Base-by-base conservation (phyloP, 1,140 invertebrate genomes). In the Drosophila athabasca region DNA sequence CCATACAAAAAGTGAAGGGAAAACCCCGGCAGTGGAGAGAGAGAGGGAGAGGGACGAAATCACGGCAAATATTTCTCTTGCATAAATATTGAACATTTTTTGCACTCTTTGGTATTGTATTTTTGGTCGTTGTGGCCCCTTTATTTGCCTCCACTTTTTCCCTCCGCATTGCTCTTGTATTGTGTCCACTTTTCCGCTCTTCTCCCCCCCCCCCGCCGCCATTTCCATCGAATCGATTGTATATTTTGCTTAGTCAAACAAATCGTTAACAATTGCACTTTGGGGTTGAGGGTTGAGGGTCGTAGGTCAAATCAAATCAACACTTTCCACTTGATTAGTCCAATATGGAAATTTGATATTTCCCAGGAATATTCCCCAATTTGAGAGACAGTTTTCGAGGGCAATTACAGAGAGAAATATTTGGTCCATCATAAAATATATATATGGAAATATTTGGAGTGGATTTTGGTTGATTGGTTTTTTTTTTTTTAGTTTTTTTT, bases 181-280 rank as follows among this genome's bases (percentile, higher is more conserved):
- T 35, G 0, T 35, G 31, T 35, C 31, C 31, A 41, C 57, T 68
- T 67, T 44, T 61, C 39, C 71, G 45, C 9, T 46, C 13, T 19
- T n/a, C 48, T 35, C 7, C 9, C 7, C 2, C 24, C 31, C 17
- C 35, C 9, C 7, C 2, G 19, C 31, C 17, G 26, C 13, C 19
- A 13, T 41, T 55, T 13, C 3, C 2, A n/a, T 35, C 31, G 8
- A 35, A 9, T 35, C 31, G 35, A 39, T 39, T 39, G 35, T 39
- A 39, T 39, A 39, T 39, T 39, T 39, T 39, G 55, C 66, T 75
- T 71, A 60, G 57, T 57, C 70, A 85, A 85, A 88, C 75, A 85
- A 87, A 72, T 85, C 79, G 82, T 85, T 85, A 76, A 73, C 83
- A 70, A 72, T 87, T 71, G 78, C 62, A 79, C 51, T 62, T 69